Base-by-base conservation (phyloP, 2,113 vertebrate species). In the Salvelinus sp. region DNA sequence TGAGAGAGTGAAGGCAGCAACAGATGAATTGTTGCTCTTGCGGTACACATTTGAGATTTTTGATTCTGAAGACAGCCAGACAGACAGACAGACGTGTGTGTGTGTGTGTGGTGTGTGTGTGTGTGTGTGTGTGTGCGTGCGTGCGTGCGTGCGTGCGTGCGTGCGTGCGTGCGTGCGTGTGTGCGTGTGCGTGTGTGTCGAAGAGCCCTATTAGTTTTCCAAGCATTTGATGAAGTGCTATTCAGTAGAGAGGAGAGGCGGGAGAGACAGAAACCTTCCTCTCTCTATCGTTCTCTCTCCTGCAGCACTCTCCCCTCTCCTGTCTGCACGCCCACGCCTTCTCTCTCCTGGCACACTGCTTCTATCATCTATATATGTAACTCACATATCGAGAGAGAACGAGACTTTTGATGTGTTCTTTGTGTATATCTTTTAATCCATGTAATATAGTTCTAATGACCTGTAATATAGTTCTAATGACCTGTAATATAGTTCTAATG, bases 351-450 rank as follows among this genome's bases (percentile, higher is more conserved):
- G 13, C 30, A 28, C 18, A 33, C 66, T 7, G 30, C 18, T 28
- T 68, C 27, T 6, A 68, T 68, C 30, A n/a, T 38, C 28, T 38
- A 20, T 68, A 20, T 62, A n/a, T 62, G n/a, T 22, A 22, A 6
- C 58, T 62, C 58, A 72, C 16, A 20, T 18, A n/a, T 13, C 6
- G 75, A 71, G 33, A 57, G 69, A 77, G 77, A 10, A 62, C 58
- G 68, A 70, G 58, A 64, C 16, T 22, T 9, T 64, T 65, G n/a
- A 16, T 10, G 64, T 18, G 50, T 54, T 16, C 3, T 16, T 54
- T 18, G 50, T 54, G 16, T 18, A 54, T 44, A 44, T 2, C 0
- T 44, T 2, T 44, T 44, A 12, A 44, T 44, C 9, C 38, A 0
- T 6, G 33, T 38, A 38, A 38, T 38, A 38, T 6, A 9, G 33